phyloP scores from a whole-genome alignment of 23 tunicate species.

The Ciona savignyi region DNA sequence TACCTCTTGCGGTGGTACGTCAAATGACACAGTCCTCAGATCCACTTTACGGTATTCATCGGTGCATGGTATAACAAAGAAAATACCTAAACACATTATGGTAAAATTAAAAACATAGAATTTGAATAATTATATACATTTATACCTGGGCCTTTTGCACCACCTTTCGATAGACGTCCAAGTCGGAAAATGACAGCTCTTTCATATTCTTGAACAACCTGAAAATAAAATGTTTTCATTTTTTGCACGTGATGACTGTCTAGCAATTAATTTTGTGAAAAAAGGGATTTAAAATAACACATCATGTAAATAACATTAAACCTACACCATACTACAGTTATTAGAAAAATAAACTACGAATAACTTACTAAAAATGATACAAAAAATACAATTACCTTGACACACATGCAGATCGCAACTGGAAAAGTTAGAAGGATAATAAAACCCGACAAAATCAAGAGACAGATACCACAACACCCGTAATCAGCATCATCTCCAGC shows the following conservation, averaged over 20 bases:
- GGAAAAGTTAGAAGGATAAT: slow-evolving; percentile 60
- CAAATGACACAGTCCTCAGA: slow-evolving; percentile 89
- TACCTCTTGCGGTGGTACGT: slow-evolving; percentile 95
- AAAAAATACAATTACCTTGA: slow-evolving; percentile 38
- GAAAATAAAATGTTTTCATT: slow-evolving; percentile 2
- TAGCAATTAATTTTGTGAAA: not conserved
- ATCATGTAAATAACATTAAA: too few species aligned
- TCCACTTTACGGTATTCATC: slow-evolving; percentile 86
- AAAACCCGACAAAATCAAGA: slow-evolving; percentile 42
- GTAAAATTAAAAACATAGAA: not conserved
- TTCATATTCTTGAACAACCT: slow-evolving; percentile 98
- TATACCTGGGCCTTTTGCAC: slow-evolving; percentile 96
- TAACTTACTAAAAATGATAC: too few species aligned
- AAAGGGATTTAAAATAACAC: too few species aligned
- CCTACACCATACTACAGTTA: too few species aligned
- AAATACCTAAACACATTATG: slow-evolving; percentile 38
- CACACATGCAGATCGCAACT: slow-evolving; percentile 72
- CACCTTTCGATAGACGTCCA: slow-evolving; percentile 80
- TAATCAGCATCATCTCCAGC: slow-evolving; percentile 72
- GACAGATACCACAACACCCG: slow-evolving; percentile 70
- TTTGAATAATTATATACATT: not conserved
- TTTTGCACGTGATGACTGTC: not conserved
- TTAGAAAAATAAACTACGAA: not conserved
- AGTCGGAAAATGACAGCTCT: slow-evolving; percentile 90
- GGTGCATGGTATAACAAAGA: slow-evolving; percentile 87